Conservation (phyloP, 2,113 vertebrate genomes). For the Haemorhous mexicanus region DNA sequence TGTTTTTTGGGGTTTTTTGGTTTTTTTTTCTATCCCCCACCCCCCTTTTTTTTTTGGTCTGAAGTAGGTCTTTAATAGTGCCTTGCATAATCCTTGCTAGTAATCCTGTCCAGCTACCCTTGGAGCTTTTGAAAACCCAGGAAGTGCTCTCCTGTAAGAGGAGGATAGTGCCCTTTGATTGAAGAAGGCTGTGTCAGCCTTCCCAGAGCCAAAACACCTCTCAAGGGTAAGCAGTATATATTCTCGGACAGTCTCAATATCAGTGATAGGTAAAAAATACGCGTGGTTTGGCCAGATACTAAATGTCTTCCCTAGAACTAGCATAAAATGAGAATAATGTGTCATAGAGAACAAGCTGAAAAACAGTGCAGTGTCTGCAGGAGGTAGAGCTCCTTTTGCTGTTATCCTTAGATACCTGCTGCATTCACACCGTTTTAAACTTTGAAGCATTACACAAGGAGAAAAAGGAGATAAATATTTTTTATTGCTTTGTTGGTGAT, state of each 20-base stretch:
- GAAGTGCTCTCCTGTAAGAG: background rate
- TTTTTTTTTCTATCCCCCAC: fast-evolving
- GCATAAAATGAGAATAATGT: background rate
- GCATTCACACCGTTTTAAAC: background rate
- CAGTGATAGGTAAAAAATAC: background rate
- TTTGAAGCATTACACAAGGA: background rate
- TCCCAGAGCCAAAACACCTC: background rate
- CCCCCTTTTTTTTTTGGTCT: background rate
- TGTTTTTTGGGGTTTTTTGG: fast-evolving
- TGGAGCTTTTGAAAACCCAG: background rate
- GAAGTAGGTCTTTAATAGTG: background rate
- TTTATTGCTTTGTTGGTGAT: background rate
- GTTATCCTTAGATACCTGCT: background rate
- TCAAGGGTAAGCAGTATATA: background rate
- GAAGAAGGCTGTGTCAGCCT: background rate
- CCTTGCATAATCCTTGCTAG: background rate
- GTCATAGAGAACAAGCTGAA: background rate
- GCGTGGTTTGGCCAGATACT: background rate
- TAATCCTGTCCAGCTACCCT: background rate
- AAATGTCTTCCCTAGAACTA: background rate
- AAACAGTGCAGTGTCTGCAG: background rate
- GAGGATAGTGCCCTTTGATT: background rate
- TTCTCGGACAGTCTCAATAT: background rate
- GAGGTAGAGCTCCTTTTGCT: background rate
- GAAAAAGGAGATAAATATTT: background rate